Evolutionary conservation across 1,140 invertebrate species (phyloP), one percentile per base, ranked within the genome.

Genomic region (Macrosteles quadrilineatus): DNA sequence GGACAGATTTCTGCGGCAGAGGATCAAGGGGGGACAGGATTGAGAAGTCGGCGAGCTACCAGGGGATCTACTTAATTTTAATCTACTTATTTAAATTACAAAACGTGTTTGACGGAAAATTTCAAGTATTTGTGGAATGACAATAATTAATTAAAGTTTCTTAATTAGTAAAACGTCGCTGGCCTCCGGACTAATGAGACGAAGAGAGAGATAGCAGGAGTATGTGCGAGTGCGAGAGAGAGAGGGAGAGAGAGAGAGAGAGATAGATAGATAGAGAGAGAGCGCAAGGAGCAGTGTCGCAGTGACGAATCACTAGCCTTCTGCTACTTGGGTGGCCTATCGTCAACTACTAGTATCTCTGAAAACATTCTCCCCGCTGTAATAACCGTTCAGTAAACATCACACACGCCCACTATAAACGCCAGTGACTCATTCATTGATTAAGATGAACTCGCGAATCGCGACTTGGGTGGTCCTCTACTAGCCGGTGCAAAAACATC

Each of bases 351-450:
- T 66, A 66, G 32, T 40, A 27, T 43, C 63, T 40, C 32, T 66
- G 40, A 66, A 66, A 66, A 66, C 63, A 66, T 66, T 31, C 63
- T 32, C 32, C 40, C 23, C 32, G 21, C 36, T 40, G 63, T 66
- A 66, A 66, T 66, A 66, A 66, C 63, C 40, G 63, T 66, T 66
- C 63, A 66, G 63, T 66, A 66, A 66, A 66, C 63, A 66, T 66
- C 63, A 66, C 40, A 66, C 63, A 66, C 63, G 63, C 63, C 63
- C 63, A 66, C 63, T 21, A 43, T 66, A 66, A 66, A 66, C 63
- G 63, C 63, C 40, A 66, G 63, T 66, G 63, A 66, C 63, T 66
- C 63, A 66, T 66, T 66, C 63, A 66, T 66, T 66, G 63, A 66
- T 66, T 66, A 66, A 66, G 63, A 66, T 66, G 63, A 43, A 66